Percentiles rank a stretch among this genome's conserved stretches.
Evolutionary conservation across 2,888 invertebrate species (phyloP).

Genomic region (Halictus ligatus): DNA sequence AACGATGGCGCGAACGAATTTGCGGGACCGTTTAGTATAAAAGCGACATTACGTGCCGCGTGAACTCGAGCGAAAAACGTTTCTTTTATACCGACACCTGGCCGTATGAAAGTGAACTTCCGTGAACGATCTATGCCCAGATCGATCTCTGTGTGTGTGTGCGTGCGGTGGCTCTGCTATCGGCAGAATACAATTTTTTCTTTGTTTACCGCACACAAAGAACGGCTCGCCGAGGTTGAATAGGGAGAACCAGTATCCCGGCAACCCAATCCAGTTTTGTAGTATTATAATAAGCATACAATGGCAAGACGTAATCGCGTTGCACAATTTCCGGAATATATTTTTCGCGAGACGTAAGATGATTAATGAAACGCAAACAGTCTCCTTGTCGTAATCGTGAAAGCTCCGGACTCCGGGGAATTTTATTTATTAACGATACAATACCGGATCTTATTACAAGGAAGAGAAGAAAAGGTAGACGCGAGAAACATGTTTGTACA

Average conservation of each 20-base stretch:
- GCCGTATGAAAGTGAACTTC: slow-evolving; percentile 34
- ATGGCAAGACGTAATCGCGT: slow-evolving; percentile 46
- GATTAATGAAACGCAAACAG: slow-evolving; percentile 7
- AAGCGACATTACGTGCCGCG: background rate
- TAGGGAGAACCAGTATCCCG: slow-evolving; percentile 33
- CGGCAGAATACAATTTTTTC: slow-evolving; percentile 73
- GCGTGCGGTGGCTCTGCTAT: slow-evolving; percentile 61
- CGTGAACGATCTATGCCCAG: slow-evolving; percentile 27
- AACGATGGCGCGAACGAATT: background rate
- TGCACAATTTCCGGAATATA: slow-evolving; percentile 45
- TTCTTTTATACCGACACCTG: slow-evolving; percentile 27
- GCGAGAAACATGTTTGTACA: background rate
- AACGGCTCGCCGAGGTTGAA: slow-evolving; percentile 35
- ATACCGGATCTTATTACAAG: slow-evolving; percentile 1
- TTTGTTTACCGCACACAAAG: slow-evolving; percentile 76
- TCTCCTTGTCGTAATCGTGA: background rate
- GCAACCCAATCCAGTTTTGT: slow-evolving; percentile 42
- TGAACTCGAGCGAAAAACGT: slow-evolving; percentile 25
- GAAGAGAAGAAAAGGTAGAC: background rate
- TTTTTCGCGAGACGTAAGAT: slow-evolving; percentile 7
- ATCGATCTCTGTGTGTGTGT: slow-evolving; percentile 30
- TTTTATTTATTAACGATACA: slow-evolving; percentile 26
- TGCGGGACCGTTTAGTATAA: background rate
- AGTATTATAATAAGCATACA: slow-evolving; percentile 56
- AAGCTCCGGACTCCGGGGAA: background rate